Conservation (phyloP, 2,888 invertebrate species). For the Molorchus minor region DNA sequence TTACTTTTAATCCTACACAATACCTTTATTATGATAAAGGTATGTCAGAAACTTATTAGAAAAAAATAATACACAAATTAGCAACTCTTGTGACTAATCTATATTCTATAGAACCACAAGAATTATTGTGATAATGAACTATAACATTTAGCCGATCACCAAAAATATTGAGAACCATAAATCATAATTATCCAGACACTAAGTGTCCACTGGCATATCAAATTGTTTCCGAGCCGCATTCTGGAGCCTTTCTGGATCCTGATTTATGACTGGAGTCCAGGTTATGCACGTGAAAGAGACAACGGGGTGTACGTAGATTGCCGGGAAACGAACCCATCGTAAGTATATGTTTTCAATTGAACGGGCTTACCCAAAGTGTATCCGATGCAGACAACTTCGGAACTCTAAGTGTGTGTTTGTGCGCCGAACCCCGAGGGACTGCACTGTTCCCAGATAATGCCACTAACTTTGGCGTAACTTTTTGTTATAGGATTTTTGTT, state of each 20-base stretch:
- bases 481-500: slow-evolving; percentile 57
- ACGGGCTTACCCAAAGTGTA: slow-evolving; percentile 49
- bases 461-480: slow-evolving; percentile 55
- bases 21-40: no score
- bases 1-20: no score
- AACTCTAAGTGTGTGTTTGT: slow-evolving; percentile 52
- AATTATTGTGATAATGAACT: no score
- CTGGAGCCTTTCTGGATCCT: slow-evolving; percentile 25
- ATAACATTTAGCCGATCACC: no score
- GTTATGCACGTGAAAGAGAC: no score
- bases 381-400: slow-evolving; percentile 49
- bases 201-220: slow-evolving; percentile 7
- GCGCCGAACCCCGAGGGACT: slow-evolving; percentile 49
- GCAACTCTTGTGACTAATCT: no score
- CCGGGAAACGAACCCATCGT: slow-evolving; percentile 17
- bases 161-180: not conserved
- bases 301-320: slow-evolving; percentile 25
- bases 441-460: slow-evolving; percentile 56
- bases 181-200: slow-evolving; percentile 11
- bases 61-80: no score
- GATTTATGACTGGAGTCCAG: slow-evolving; percentile 33
- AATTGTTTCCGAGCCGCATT: slow-evolving; percentile 15
- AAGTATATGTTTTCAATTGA: slow-evolving; percentile 47
- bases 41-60: no score
- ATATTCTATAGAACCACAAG: no score